Percentiles rank a stretch among this genome's conserved stretches.
Evolutionary conservation across 2,888 invertebrate genomes (phyloP).

Genomic region (Linyphia triangularis): DNA sequence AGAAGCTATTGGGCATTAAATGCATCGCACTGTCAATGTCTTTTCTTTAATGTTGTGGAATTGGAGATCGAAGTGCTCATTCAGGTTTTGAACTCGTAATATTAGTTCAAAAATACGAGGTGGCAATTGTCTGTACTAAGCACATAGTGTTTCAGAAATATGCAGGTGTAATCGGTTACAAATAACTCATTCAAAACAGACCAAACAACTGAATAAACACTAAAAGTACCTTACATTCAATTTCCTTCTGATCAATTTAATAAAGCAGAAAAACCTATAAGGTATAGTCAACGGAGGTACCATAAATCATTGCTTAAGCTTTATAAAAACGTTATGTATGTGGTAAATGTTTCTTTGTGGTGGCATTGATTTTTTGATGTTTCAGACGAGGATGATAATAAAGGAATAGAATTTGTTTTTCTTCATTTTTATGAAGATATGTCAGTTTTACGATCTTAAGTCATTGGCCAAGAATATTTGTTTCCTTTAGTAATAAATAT

Average conservation of each 20-base stretch:
- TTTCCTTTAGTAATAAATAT: conserved; percentile 12
- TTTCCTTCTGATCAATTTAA: neutral
- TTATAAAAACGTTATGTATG: conserved; percentile 12
- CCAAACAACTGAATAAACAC: neutral
- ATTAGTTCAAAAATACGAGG: too few relatives aligned
- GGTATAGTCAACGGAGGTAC: neutral
- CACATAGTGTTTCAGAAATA: too few relatives aligned
- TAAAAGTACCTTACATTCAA: neutral
- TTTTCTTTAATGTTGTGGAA: too few relatives aligned
- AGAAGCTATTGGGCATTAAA: too few relatives aligned
- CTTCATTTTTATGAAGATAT: conserved; percentile 14
- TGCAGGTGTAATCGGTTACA: too few relatives aligned
- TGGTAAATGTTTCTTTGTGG: neutral
- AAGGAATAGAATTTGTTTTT: neutral
- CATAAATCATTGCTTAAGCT: conserved; percentile 8
- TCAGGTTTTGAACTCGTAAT: too few relatives aligned
- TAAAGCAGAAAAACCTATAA: neutral
- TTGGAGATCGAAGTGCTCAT: too few relatives aligned
- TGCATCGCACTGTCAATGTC: too few relatives aligned
- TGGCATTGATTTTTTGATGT: conserved; percentile 22
- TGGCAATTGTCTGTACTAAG: too few relatives aligned
- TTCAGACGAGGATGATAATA: neutral
- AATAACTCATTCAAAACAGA: too few relatives aligned
- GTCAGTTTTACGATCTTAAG: conserved; percentile 30
- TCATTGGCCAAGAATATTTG: neutral